phyloP scores from a whole-genome alignment of 2,888 invertebrate species.

The Melieria omissa region DNA sequence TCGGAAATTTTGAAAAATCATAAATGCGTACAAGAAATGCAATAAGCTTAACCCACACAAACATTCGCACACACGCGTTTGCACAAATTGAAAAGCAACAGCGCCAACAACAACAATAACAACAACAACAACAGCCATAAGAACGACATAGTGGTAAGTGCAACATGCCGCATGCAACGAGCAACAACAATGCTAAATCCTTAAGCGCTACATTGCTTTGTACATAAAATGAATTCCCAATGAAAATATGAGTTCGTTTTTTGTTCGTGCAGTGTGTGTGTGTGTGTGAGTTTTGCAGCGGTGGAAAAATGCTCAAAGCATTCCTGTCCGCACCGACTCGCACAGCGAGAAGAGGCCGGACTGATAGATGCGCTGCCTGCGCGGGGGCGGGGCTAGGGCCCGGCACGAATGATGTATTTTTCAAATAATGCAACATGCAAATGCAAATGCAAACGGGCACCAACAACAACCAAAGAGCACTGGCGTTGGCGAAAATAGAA shows the following conservation, averaged over 20 bases:
- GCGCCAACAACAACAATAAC: background rate
- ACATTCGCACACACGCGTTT: background rate
- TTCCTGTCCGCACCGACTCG: too few species aligned
- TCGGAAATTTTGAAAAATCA: constrained; percentile 20
- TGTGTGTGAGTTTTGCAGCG: background rate
- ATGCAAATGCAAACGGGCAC: too few species aligned
- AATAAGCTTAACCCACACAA: constrained; percentile 9
- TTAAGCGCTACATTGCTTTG: background rate
- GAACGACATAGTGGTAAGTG: background rate
- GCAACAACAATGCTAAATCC: background rate
- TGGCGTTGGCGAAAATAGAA: too few species aligned
- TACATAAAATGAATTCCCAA: background rate
- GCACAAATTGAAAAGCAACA: background rate
- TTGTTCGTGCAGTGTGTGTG: background rate
- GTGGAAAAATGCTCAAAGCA: background rate
- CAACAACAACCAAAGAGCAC: too few species aligned
- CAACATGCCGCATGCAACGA: background rate
- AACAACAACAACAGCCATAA: background rate
- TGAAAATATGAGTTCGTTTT: background rate
- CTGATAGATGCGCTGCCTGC: too few species aligned
- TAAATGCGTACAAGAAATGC: constrained; percentile 30
- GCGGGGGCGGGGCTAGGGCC: too few species aligned
- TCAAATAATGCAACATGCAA: too few species aligned
- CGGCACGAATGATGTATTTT: too few species aligned
- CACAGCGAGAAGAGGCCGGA: too few species aligned